Base-by-base conservation (phyloP, 2,888 invertebrate species). In the Dugesia japonica region DNA sequence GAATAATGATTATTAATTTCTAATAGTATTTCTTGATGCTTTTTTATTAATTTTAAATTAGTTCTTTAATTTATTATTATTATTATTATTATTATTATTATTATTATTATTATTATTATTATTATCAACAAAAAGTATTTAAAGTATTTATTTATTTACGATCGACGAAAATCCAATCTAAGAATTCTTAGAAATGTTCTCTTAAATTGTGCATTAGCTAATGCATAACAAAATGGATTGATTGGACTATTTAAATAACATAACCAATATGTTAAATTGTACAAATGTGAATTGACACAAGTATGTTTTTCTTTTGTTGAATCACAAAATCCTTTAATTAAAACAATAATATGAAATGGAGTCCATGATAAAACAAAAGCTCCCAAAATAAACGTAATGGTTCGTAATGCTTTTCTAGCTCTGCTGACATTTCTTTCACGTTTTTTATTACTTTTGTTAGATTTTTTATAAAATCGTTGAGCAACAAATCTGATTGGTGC, bases 171-270 rank as follows among this genome's bases (percentile, higher is more conserved):
- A 33, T 98, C 97, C 0, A 94, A 92, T 83, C 90, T 91, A 71
- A 98, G 88, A 81, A 98, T 92, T 82, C 97, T 88, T 79, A 92
- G 92, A 85, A 98, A 97, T 76, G 97, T 94, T 86, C 94, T 93
- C 86, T 98, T 98, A 86, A 98, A 98, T 85, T 98, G 97, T 83
- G 94, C 94, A 86, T 98, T 98, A 79, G 97, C 97, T 80, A 98
- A 87, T 33, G 98, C 98, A 85, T 98, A 98, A 86, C 97, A 98
- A 85, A 98, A 94, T 9, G 98, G 98, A 86, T 98, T 98, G 84
- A 98, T 91, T 0, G 95, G 95, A 83, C 94, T 94, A 85, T 98
- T 98, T 78, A 97, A 92, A 85, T 99, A 99, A 87, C 98, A 99
- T 76, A 98, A 87, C 86, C 84, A 85, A 79, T 85, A 85, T 1